Evolutionary conservation across 2,113 vertebrate species (phyloP).

Genomic region (Chroicocephalus ridibundus): DNA sequence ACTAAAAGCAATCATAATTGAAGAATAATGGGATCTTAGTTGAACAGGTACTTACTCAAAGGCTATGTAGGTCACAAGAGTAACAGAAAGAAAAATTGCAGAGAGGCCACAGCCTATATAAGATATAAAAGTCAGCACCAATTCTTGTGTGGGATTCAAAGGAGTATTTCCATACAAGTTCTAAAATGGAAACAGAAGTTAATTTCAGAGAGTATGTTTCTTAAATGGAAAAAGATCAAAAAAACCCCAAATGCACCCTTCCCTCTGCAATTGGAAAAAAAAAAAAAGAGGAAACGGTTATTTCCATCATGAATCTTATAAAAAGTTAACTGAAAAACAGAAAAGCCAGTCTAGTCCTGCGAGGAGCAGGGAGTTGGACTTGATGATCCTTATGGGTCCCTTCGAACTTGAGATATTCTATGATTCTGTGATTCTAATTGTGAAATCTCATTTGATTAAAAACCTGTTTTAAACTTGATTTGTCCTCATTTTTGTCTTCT

Average conservation of each 20-base stretch:
- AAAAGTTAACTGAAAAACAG: not conserved
- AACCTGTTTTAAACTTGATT: not conserved
- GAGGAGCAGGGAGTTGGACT: no score
- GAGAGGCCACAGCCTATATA: slow-evolving; percentile 95
- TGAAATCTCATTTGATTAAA: not conserved
- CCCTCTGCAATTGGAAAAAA: not conserved
- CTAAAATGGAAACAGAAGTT: slow-evolving; percentile 69
- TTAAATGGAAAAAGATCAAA: not conserved
- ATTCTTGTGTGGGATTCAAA: slow-evolving; percentile 65
- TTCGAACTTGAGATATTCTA: no score
- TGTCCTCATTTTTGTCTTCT: not conserved
- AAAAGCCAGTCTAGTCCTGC: not conserved
- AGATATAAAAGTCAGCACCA: slow-evolving; percentile 89
- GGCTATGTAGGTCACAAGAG: slow-evolving; percentile 88
- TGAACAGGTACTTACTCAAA: slow-evolving; percentile 86
- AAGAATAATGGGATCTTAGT: not conserved
- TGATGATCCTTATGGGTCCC: no score
- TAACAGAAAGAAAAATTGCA: slow-evolving; percentile 88
- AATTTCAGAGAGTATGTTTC: not conserved
- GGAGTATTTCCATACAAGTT: slow-evolving; percentile 79
- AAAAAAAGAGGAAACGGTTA: not conserved
- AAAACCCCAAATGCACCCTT: not conserved
- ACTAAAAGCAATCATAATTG: not conserved
- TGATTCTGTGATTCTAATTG: not conserved
- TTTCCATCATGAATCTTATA: not conserved